Evolutionary conservation across 2,797 vertebrate species (phyloP), one percentile per base, ranked within the genome.

Genomic region (Enteromius thamalakanensis): DNA sequence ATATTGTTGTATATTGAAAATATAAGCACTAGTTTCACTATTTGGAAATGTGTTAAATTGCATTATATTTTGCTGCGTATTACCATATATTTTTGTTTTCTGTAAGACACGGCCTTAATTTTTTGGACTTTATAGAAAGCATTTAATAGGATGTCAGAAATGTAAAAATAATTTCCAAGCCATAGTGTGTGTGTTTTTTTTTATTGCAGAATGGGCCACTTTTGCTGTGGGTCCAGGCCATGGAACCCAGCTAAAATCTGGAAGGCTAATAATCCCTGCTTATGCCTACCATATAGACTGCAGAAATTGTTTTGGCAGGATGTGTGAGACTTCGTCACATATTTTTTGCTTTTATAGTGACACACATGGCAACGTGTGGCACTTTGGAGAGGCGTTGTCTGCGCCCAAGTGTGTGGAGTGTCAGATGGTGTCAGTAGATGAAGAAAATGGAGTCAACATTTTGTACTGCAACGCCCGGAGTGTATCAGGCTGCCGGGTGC

Each of bases 381-480:
- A 81, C 19, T 95, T 95, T 0, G 97, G 98, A 1, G 93, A 95
- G 88, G 91, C 94, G 0, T 93, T 99, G 69, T 94, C 96, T 0
- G 94, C 95, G 26, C 95, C 97, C 6, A 95, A 95, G 86, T 96
- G 96, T 0, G 95, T 97, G 17, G 97, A 99, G 92, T 98, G 97
- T 92, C 98, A 99, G 92, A 87, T 99, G 92, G 97, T 96, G 37
- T 96, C 94, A 0, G 95, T 99, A 90, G 96, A 97, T 0, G 92
- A 96, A 23, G 96, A 97, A 80, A 94, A 94, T 0, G 97, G 97
- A 0, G 94, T 92, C 23, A 95, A 95, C 0, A 53, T 97, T 19
- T 89, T 99, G 84, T 99, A 99, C 91, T 98, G 97, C 83, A 99
- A 99, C 0, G 96, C 97, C 0, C 95, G 98, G 87, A 99, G 97